phyloP scores from a whole-genome alignment of 2,888 invertebrate species.

The Eretmocerus hayati region DNA sequence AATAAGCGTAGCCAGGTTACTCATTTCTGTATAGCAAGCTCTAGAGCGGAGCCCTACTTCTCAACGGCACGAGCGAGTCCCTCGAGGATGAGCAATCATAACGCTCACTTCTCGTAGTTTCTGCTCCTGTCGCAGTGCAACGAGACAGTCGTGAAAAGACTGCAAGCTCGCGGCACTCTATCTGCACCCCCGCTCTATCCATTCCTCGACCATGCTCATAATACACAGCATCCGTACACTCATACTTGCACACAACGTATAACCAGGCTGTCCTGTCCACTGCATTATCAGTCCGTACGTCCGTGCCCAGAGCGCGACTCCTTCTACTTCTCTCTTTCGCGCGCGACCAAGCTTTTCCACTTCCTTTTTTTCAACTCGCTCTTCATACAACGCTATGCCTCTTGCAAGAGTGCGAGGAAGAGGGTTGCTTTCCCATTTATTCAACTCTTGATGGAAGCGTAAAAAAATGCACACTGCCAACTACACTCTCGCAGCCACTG shows the following conservation, averaged over 20 bases:
- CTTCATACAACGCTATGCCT: not conserved
- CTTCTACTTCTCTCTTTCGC: conserved; percentile 7
- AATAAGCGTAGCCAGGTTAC: conserved; percentile 43
- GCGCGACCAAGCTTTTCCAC: conserved; percentile 1
- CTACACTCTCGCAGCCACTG: not conserved
- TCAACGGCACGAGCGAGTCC: conserved; percentile 25
- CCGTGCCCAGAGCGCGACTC: conserved; percentile 2
- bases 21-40: no score
- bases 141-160: no score
- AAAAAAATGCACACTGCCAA: conserved; percentile 7
- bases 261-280: conserved; percentile 14
- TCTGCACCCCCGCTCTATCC: no score
- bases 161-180: no score
- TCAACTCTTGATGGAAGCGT: conserved; percentile 17
- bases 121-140: not conserved
- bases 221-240: no score
- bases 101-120: conserved; percentile 30
- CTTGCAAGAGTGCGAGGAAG: not conserved
- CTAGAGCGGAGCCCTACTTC: no score
- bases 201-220: no score
- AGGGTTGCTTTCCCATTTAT: conserved; percentile 17
- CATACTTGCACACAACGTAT: not conserved
- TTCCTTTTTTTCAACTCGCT: not conserved
- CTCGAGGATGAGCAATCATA: conserved; percentile 39
- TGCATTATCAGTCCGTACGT: conserved; percentile 19